phyloP scores from a whole-genome alignment of 2,113 vertebrate genomes.

The Platysternon megacephalum region DNA sequence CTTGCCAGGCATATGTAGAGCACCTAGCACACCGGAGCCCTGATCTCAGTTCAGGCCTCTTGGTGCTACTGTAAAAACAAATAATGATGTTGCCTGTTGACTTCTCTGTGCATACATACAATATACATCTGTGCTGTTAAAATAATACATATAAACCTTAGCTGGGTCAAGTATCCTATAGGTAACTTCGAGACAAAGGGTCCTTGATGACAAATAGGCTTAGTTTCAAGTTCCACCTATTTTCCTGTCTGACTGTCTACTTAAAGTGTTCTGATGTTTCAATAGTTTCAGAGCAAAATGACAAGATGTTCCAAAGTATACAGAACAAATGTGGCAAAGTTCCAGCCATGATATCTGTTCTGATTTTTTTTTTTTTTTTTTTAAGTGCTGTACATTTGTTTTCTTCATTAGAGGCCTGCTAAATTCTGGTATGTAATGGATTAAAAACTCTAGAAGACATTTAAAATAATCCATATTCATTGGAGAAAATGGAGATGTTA shows the following conservation, averaged over 20 bases:
- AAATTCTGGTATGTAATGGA: constrained; percentile 48
- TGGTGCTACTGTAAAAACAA: neutral
- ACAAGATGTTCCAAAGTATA: constrained; percentile 10
- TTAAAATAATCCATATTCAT: constrained; percentile 50
- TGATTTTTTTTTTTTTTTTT: constrained; percentile 21
- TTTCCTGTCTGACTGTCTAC: neutral
- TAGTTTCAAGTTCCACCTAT: neutral
- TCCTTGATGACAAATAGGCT: constrained; percentile 23
- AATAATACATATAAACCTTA: neutral
- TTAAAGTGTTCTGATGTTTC: constrained; percentile 18
- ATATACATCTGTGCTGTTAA: neutral
- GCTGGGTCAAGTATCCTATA: neutral
- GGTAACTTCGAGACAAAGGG: neutral
- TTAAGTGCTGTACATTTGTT: constrained; percentile 56
- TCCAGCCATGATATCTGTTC: constrained; percentile 64
- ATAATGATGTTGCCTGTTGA: neutral
- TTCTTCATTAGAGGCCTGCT: constrained; percentile 60
- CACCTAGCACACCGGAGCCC: fast-evolving
- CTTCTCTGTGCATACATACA: neutral
- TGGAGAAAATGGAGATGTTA: neutral
- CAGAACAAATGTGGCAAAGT: neutral
- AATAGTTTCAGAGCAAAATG: neutral
- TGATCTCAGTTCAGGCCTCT: neutral
- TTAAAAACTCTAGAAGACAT: constrained; percentile 43
- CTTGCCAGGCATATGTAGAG: neutral